Evolutionary conservation across 1,140 invertebrate species (phyloP), one percentile per base, ranked within the genome.

Genomic region (Caligus rogercresseyi): DNA sequence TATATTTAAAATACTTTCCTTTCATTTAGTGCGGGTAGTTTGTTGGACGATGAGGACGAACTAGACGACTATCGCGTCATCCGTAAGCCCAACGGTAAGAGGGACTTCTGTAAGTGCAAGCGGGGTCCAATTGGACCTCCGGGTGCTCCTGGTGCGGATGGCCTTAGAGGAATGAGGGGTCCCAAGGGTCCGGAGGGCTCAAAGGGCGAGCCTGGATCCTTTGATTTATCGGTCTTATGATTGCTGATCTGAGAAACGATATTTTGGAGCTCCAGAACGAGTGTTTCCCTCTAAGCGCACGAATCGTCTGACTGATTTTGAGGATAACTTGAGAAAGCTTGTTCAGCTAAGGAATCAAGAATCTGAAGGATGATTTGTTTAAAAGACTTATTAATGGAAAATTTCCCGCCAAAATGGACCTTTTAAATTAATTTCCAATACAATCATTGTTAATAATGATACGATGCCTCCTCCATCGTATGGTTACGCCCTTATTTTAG

Each of bases 201-300:
- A 11, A 76, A 78, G 64, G 80, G 80, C 0, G 77, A 79, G 7
- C 74, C 75, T 64, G 79, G 78, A 1, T 79, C 78, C 14, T 72
- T 81, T 52, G 80, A 83, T 67, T 76, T 81, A 72, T 82, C 65
- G 70, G 81, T 26, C 71, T 82, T 1, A 69, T 82, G 60, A 67
- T 83, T 24, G 80, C 80, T 2, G 80, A 82, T 68, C 69, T 83
- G 1, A 72, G 78, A 61, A 78, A 80, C 67, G 80, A 81, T 68
- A 78, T 83, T 64, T 74, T 76, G 25, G 77, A 79, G 64, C 69
- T 82, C 24, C 80, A 67, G 73, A 75, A 23, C 75, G 72, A 68
- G 78, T 82, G 14, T 82, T 79, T 55, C 31, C 31, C 31, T 43
- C 31, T 11, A 43, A 43, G n/a, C 7, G 7, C 31, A 43, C 7